Percentiles rank a stretch among this genome's conserved stretches.
Evolutionary conservation across 2,888 invertebrate genomes (phyloP).

Genomic region (Erebia palarica): DNA sequence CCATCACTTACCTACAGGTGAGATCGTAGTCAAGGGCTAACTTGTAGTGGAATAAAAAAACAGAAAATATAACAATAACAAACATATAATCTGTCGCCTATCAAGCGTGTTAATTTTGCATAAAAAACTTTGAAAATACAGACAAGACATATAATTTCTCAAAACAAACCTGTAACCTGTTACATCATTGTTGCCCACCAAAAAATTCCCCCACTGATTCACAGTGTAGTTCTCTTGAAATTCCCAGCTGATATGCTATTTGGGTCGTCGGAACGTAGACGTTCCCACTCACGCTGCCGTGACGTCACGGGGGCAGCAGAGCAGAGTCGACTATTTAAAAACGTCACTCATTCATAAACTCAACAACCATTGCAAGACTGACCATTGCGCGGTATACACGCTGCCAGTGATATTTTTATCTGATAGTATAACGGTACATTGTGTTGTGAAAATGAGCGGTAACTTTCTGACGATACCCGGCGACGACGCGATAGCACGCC

Average conservation of each 20-base stretch:
- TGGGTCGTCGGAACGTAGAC: conserved; percentile 61
- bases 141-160: neutral
- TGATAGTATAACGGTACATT: conserved; percentile 49
- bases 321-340: conserved; percentile 62
- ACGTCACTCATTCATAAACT: conserved; percentile 80
- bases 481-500: conserved; percentile 66
- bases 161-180: conserved; percentile 3
- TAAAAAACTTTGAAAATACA: too few relatives aligned
- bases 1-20: too few relatives aligned
- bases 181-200: conserved; percentile 18
- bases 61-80: too few relatives aligned
- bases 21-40: too few relatives aligned
- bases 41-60: too few relatives aligned
- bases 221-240: conserved; percentile 44
- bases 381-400: conserved; percentile 70
- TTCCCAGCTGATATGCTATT: conserved; percentile 52
- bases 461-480: conserved; percentile 77
- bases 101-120: too few relatives aligned
- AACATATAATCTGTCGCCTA: too few relatives aligned
- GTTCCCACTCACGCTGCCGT: conserved; percentile 49
- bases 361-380: conserved; percentile 60
- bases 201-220: conserved; percentile 34
- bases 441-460: conserved; percentile 73
- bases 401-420: conserved; percentile 51
- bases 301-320: conserved; percentile 53